A percentile compares a stretch with the other conserved stretches of the same genome.
Evolutionary conservation across 2,797 vertebrate genomes (phyloP).

Genomic region (Falco berigora): DNA sequence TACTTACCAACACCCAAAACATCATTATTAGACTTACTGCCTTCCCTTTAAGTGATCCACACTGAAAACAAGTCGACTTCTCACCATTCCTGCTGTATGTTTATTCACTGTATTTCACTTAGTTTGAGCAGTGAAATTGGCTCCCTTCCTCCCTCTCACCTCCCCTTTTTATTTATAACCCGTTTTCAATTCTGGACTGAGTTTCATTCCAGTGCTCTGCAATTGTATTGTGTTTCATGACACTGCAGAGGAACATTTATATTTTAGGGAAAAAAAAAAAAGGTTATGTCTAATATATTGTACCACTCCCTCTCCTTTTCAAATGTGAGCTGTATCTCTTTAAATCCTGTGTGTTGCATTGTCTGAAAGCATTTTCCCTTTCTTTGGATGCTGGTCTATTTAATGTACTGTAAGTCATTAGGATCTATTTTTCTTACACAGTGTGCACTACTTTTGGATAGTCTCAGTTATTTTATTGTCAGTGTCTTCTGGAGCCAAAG

Average conservation of each 20-base stretch:
- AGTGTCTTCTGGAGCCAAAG: slow-evolving; percentile 7
- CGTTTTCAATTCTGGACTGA: neutral
- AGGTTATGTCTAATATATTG: neutral
- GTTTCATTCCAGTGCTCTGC: neutral
- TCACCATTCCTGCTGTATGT: neutral
- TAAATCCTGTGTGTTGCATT: neutral
- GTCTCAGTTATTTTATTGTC: slow-evolving; percentile 3
- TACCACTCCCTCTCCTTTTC: neutral
- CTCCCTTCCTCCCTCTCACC: neutral
- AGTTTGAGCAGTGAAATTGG: neutral
- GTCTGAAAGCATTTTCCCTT: neutral
- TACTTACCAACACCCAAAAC: neutral
- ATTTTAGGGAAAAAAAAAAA: neutral
- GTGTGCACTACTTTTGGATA: slow-evolving; percentile 22
- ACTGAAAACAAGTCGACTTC: neutral
- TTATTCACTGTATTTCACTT: neutral
- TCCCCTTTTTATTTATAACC: neutral
- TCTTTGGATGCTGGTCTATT: neutral
- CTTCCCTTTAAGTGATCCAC: neutral
- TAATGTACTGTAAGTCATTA: neutral
- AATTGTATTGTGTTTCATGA: neutral
- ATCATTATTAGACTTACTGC: neutral
- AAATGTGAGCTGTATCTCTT: neutral
- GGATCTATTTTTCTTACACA: neutral
- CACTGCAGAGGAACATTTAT: neutral